Conservation (phyloP, 2,797 vertebrate genomes). For the Epinephelus coioides region DNA sequence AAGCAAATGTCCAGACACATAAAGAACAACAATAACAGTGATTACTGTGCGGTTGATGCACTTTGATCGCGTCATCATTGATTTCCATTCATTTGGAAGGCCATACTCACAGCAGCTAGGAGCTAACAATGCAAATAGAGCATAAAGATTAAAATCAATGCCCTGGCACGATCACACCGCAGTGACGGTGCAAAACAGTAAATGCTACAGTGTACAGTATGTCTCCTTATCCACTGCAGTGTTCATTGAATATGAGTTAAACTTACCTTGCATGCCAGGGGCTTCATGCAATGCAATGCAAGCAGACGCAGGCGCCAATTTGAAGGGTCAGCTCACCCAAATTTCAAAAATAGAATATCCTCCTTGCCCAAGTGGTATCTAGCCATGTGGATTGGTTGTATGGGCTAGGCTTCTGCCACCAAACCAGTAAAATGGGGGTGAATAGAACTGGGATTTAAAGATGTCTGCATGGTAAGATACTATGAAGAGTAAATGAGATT, state of each 20-base stretch:
- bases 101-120: conserved; percentile 37
- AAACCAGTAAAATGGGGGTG: not conserved
- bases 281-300: conserved; percentile 24
- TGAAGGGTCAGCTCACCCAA: conserved; percentile 52
- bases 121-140: conserved; percentile 65
- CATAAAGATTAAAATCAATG: conserved; percentile 76
- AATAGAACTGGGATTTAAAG: not conserved
- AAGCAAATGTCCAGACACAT: conserved; percentile 18
- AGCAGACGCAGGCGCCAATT: conserved; percentile 8
- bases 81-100: conserved; percentile 39
- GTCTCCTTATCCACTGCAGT: conserved; percentile 26
- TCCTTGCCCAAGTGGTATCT: not conserved
- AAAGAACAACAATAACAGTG: conserved; percentile 21
- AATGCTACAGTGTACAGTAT: conserved; percentile 14
- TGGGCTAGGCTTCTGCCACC: not conserved
- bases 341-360: conserved; percentile 10
- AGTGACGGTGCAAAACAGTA: conserved; percentile 42
- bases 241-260: conserved; percentile 25
- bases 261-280: conserved; percentile 15
- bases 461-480: conserved; percentile 8
- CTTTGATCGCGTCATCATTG: conserved; percentile 34
- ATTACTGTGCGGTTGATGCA: conserved; percentile 22
- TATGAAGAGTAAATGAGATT: not conserved
- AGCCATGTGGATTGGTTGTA: conserved; percentile 5
- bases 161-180: conserved; percentile 41